Evolutionary conservation across 2,797 vertebrate species (phyloP).

Genomic region (Toxotes lorentzi): DNA sequence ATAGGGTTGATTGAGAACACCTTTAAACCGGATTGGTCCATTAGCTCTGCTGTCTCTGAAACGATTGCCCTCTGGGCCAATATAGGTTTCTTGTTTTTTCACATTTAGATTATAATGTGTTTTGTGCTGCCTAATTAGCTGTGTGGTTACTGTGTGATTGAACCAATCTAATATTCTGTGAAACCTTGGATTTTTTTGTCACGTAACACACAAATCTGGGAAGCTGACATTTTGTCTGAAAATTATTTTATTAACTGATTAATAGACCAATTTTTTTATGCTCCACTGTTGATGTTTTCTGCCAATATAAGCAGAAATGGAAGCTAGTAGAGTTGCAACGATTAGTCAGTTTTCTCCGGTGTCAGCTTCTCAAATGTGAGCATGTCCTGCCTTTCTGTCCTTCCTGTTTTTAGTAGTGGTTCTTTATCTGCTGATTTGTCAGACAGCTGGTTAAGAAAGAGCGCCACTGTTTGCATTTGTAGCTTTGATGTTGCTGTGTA

Average conservation of each 20-base stretch:
- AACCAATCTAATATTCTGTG: not conserved
- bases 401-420: too few species aligned
- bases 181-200: not conserved
- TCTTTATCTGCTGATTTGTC: not conserved
- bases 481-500: not conserved
- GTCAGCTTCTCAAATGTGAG: too few species aligned
- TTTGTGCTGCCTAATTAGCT: not conserved
- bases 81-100: not conserved
- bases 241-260: too few species aligned
- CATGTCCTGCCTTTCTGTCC: too few species aligned
- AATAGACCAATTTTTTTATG: too few species aligned
- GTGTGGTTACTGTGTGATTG: not conserved
- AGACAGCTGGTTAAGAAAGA: not conserved
- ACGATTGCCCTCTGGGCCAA: not conserved
- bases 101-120: not conserved
- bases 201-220: too few species aligned
- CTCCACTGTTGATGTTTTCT: too few species aligned
- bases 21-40: too few species aligned
- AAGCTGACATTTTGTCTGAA: too few species aligned
- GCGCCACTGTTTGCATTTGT: not conserved
- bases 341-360: too few species aligned
- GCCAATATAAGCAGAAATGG: too few species aligned
- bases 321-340: too few species aligned
- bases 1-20: not conserved
- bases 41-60: not conserved